Base-by-base conservation (phyloP, 2,888 invertebrate genomes). In the Euclidia mi region DNA sequence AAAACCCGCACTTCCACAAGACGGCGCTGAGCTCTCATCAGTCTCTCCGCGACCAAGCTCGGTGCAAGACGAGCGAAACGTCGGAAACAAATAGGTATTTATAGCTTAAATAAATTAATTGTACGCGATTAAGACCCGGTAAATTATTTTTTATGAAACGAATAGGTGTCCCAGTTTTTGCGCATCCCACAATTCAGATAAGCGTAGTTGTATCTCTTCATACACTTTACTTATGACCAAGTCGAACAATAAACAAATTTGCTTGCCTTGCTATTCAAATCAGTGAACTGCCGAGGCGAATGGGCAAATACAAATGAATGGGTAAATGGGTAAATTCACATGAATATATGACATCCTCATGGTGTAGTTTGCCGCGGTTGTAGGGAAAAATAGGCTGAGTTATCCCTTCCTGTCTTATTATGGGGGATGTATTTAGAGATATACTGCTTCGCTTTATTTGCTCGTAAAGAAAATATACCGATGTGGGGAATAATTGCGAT, bases 201-300 rank as follows among this genome's bases (percentile, higher is more conserved):
- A 12, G n/a, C 32, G 1, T 25, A 17, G 12, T 29, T 29, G 9
- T 14, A 46, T 11, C 25, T 11, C 6, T 3, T 3, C 14, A 38
- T 7, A 34, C 7, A 11, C 14, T 15, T 17, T 18, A 44, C 46
- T 40, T 47, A 42, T 46, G 41, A 48, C 25, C 49, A 35, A 11
- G 20, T 34, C 37, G 51, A 35, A 67, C 62, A 65, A 58, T 65
- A 65, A 58, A 37, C 25, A 14, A 37, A n/a, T 18, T 66, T 63
- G 56, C 65, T 35, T n/a, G n/a, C 35, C 12, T 25, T 41, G 38
- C 61, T 55, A 69, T 70, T 72, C 57, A 71, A 61, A 65, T 65
- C 28, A 41, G 45, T 50, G 34, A 57, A 55, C 44, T 55, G 65
- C 43, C 43, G 37, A 47, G 29, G 7, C 28, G 35, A 51, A 20